Percentiles rank a stretch among this genome's conserved stretches.
These are phyloP conservation scores for Bolborhynchus lineola DNA, from an alignment of 2,113 vertebrate genomes.

Conservation along the genomic window DNA sequence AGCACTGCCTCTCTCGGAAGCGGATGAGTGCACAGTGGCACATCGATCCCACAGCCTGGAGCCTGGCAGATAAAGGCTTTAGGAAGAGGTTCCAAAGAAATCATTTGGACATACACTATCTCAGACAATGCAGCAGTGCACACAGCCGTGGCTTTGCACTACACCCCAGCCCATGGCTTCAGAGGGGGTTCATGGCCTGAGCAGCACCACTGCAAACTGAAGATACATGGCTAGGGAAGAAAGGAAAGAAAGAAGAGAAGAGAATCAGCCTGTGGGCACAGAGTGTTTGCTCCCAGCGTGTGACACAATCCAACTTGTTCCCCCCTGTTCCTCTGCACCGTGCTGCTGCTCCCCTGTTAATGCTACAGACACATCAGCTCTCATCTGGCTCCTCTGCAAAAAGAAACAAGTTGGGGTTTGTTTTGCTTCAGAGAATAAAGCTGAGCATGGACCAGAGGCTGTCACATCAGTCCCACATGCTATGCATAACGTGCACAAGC, in stretches of 20 bases:
- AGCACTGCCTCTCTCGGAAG: background rate
- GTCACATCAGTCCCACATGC: background rate
- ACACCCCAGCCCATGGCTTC: background rate
- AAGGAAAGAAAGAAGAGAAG: background rate
- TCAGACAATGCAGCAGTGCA: background rate
- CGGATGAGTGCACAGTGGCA: background rate
- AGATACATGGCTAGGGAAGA: background rate
- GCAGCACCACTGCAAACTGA: background rate
- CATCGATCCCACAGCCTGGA: conserved; percentile 63
- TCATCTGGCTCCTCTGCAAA: background rate
- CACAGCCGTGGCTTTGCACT: background rate
- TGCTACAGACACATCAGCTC: rapidly evolving
- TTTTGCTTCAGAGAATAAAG: background rate
- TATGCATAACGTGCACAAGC: rapidly evolving
- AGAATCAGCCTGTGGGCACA: background rate
- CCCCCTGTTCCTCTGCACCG: background rate
- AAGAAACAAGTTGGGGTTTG: background rate
- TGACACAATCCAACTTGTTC: background rate
- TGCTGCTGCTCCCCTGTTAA: background rate
- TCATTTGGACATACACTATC: conserved; percentile 38
- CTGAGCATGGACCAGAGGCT: background rate
- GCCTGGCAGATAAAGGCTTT: conserved; percentile 52
- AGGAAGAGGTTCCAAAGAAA: conserved; percentile 26
- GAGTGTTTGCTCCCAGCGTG: background rate
- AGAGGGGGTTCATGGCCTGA: background rate